These are phyloP conservation scores for Ypsolopha sequella DNA, from an alignment of 2,888 invertebrate species.

Conservation along the genomic window DNA sequence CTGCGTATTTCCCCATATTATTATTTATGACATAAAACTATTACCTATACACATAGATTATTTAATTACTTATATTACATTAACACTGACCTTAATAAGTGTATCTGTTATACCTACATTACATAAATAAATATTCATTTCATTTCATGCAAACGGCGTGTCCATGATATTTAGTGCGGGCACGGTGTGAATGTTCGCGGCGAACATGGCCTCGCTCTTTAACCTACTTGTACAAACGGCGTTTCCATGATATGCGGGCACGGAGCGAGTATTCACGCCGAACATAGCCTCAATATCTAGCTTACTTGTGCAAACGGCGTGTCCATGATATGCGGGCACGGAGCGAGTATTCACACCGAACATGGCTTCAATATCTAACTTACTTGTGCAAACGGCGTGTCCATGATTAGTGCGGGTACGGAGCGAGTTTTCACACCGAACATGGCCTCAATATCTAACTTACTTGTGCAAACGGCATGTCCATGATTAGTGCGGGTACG, in stretches of 20 bases:
- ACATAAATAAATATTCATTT: no score
- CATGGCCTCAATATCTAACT: background rate
- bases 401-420: background rate
- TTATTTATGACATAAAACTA: no score
- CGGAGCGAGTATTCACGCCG: background rate
- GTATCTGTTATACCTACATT: no score
- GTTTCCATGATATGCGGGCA: background rate
- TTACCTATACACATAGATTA: no score
- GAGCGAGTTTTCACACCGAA: background rate
- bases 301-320: background rate
- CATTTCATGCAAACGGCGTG: no score
- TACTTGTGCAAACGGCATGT: background rate
- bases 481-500: background rate
- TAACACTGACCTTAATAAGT: no score
- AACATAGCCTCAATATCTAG: background rate
- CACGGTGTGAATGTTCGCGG: no score
- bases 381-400: background rate
- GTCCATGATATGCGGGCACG: background rate
- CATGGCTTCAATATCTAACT: background rate
- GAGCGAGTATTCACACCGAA: background rate
- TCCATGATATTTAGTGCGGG: no score
- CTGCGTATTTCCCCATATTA: no score
- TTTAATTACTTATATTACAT: no score
- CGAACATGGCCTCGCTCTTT: no score
- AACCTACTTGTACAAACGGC: background rate